Conservation (phyloP, 30 jellyfish, hydroid and myxozoan genomes). For the Rhopilema esculentum region DNA sequence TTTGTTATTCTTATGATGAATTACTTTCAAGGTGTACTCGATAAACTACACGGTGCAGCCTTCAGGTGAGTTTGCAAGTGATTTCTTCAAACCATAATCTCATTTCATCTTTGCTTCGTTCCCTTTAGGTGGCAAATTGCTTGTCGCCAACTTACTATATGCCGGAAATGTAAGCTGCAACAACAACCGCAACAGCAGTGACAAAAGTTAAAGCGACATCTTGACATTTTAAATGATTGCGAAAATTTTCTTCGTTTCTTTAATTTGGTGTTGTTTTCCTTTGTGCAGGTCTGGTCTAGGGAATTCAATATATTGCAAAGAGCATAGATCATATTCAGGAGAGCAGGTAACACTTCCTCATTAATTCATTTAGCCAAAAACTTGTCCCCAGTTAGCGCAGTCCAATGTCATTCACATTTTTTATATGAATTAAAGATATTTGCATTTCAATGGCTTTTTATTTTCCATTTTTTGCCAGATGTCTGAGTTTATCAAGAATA, state of each 20-base stretch:
- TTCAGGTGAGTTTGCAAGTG: slow-evolving; percentile 51
- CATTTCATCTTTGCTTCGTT: too few relatives aligned
- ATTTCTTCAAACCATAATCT: too few relatives aligned
- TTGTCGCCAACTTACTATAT: too few relatives aligned
- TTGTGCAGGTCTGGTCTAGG: slow-evolving; percentile 87
- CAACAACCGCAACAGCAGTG: too few relatives aligned
- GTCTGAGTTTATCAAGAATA: slow-evolving; percentile 37
- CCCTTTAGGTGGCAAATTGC: too few relatives aligned
- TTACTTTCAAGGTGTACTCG: slow-evolving; percentile 52
- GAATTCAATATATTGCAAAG: slow-evolving; percentile 77
- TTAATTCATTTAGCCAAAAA: background rate
- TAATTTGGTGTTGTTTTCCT: background rate
- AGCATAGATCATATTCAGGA: slow-evolving; percentile 43
- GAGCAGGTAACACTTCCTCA: slow-evolving; percentile 56
- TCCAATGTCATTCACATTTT: too few relatives aligned
- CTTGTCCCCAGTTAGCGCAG: background rate
- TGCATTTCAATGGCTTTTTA: too few relatives aligned
- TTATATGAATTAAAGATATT: too few relatives aligned
- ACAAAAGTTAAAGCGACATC: too few relatives aligned
- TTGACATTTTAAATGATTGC: too few relatives aligned
- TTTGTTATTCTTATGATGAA: background rate
- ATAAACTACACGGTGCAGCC: slow-evolving; percentile 60
- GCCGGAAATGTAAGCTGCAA: too few relatives aligned
- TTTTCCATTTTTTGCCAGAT: slow-evolving; percentile 48
- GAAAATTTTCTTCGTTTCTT: background rate